phyloP scores from a whole-genome alignment of 2,797 vertebrate species.

The Falco peregrinus region DNA sequence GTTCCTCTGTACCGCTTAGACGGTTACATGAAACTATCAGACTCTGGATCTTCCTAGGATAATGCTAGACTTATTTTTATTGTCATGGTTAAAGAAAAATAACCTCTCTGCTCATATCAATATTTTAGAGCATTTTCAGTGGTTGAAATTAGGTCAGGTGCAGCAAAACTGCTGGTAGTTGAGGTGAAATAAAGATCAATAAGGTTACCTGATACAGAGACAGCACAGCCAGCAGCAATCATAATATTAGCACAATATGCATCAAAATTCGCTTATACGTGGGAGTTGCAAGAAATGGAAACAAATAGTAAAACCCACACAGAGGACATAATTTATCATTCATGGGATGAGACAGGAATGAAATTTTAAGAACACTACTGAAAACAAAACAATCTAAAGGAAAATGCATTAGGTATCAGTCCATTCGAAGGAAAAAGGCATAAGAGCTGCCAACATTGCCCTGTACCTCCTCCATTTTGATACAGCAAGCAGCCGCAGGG shows the following conservation, averaged over 20 bases:
- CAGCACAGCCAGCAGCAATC: slow-evolving; percentile 44
- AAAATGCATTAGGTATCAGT: slow-evolving; percentile 14
- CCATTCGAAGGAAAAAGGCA: neutral
- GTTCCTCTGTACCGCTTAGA: neutral
- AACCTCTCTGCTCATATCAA: slow-evolving; percentile 5
- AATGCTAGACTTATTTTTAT: neutral
- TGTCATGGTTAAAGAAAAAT: slow-evolving; percentile 30
- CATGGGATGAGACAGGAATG: slow-evolving; percentile 52
- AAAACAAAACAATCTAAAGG: slow-evolving; percentile 47
- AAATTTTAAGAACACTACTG: slow-evolving; percentile 37
- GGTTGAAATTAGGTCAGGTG: slow-evolving; percentile 52
- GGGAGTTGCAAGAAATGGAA: slow-evolving; percentile 35
- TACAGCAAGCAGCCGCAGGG: neutral
- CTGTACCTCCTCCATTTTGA: slow-evolving; percentile 15
- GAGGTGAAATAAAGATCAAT: slow-evolving; percentile 55
- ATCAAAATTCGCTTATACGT: slow-evolving; percentile 20
- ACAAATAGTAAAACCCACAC: slow-evolving; percentile 29
- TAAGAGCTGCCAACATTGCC: neutral
- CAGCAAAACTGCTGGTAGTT: slow-evolving; percentile 35
- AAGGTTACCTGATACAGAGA: slow-evolving; percentile 33
- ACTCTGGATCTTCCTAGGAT: neutral
- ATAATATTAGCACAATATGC: slow-evolving; percentile 52
- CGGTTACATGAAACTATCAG: neutral
- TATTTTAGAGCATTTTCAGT: slow-evolving; percentile 27
- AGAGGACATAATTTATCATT: slow-evolving; percentile 44